Percentiles rank a stretch among this genome's conserved stretches.
Evolutionary conservation across 1,140 invertebrate species (phyloP).

Genomic region (Megalopta genalis): DNA sequence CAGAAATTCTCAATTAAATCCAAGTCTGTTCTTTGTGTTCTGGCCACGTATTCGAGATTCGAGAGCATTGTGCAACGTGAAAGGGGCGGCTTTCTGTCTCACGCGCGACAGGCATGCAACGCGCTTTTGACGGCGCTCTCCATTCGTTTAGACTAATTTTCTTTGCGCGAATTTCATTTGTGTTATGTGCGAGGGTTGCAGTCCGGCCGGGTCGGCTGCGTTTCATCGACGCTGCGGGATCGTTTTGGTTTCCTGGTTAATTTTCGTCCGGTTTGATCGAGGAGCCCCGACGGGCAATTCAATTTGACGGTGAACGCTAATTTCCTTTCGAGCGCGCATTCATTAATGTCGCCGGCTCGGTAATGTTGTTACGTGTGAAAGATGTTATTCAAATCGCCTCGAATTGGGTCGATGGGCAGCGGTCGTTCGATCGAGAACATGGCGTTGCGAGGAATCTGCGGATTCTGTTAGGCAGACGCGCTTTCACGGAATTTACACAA

Average conservation of each 20-base stretch:
- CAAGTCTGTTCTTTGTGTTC: too few relatives aligned
- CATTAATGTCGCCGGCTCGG: not conserved
- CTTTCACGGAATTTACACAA: too few relatives aligned
- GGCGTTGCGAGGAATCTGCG: too few relatives aligned
- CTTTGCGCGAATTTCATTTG: not conserved
- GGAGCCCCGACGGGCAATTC: not conserved
- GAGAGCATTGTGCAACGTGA: too few relatives aligned
- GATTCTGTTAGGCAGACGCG: too few relatives aligned
- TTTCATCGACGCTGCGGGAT: not conserved
- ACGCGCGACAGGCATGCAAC: not conserved
- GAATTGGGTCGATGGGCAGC: too few relatives aligned
- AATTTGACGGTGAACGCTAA: not conserved
- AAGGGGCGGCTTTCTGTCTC: not conserved
- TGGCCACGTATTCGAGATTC: too few relatives aligned
- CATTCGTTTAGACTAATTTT: not conserved
- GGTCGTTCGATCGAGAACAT: too few relatives aligned
- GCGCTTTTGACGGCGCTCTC: not conserved
- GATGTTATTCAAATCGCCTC: not conserved
- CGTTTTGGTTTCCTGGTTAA: not conserved
- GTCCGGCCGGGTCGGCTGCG: not conserved
- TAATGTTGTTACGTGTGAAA: not conserved
- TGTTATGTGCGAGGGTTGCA: not conserved
- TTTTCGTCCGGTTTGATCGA: not conserved
- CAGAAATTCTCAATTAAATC: too few relatives aligned
- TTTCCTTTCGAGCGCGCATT: not conserved